phyloP scores from a whole-genome alignment of 2,888 invertebrate genomes.

The Netelia fuscicornis region DNA sequence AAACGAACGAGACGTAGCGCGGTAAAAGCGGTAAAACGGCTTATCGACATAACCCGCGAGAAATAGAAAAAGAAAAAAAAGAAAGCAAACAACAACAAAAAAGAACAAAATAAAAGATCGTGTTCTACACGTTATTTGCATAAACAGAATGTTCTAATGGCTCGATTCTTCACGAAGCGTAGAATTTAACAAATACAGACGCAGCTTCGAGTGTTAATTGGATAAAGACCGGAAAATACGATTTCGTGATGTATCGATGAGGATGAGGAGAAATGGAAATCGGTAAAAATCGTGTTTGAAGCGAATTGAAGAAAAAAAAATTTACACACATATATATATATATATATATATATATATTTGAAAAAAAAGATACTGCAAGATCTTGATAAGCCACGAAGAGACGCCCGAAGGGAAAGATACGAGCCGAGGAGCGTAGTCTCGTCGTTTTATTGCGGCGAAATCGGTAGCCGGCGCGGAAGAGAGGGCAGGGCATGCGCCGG shows the following conservation, averaged over 20 bases:
- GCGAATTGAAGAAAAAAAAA: too few species aligned
- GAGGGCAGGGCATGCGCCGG: slow-evolving; percentile 34
- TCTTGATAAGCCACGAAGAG: slow-evolving; percentile 31
- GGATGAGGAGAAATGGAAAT: neutral
- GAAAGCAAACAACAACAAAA: neutral
- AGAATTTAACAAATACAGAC: slow-evolving; percentile 21
- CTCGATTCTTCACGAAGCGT: slow-evolving; percentile 15
- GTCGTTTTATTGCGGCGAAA: slow-evolving; percentile 64
- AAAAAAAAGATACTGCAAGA: slow-evolving; percentile 24
- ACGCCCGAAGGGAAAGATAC: neutral
- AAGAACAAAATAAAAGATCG: slow-evolving; percentile 18
- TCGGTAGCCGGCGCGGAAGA: slow-evolving; percentile 66
- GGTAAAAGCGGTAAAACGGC: neutral
- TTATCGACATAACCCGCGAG: neutral
- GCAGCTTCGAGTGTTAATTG: slow-evolving; percentile 54
- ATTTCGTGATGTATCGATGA: slow-evolving; percentile 36
- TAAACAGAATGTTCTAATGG: slow-evolving; percentile 54
- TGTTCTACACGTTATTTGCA: slow-evolving; percentile 61
- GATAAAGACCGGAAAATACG: slow-evolving; percentile 5
- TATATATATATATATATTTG: neutral
- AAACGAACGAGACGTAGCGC: neutral
- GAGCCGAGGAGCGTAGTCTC: slow-evolving; percentile 25
- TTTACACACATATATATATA: neutral
- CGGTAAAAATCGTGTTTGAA: neutral
- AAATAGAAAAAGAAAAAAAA: slow-evolving; percentile 17